Evolutionary conservation across 2,797 vertebrate genomes (phyloP).

Genomic region (Chlorospingus semifuscus): DNA sequence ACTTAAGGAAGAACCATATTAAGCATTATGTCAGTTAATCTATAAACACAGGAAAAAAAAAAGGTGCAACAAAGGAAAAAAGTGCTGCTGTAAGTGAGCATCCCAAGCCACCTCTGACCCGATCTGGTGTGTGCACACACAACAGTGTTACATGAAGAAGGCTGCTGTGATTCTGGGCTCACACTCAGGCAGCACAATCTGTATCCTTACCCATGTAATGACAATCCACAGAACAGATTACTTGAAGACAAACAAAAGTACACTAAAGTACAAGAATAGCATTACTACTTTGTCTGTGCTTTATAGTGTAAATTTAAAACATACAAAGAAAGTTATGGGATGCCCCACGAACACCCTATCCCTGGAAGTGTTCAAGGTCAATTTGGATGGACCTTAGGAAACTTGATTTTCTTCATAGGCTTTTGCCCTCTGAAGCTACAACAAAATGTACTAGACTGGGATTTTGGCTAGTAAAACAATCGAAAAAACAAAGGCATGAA

Average conservation of each 20-base stretch:
- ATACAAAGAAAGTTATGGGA: background rate
- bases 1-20: background rate
- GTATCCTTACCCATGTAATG: background rate
- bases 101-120: background rate
- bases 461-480: background rate
- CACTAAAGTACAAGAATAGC: background rate
- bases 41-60: background rate
- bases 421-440: background rate
- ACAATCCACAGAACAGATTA: background rate
- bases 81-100: background rate
- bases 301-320: background rate
- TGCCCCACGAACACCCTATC: background rate
- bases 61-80: background rate
- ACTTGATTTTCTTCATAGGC: background rate
- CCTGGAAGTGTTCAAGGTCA: background rate
- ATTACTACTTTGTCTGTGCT: background rate
- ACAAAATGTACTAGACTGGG: background rate
- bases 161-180: background rate
- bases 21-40: background rate
- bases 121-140: background rate
- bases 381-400: background rate
- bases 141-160: background rate
- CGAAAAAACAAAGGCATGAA: background rate
- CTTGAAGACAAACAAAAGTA: background rate
- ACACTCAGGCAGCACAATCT: background rate